phyloP scores from a whole-genome alignment of 2,113 vertebrate species.

The Epinephelus lanceolatus region DNA sequence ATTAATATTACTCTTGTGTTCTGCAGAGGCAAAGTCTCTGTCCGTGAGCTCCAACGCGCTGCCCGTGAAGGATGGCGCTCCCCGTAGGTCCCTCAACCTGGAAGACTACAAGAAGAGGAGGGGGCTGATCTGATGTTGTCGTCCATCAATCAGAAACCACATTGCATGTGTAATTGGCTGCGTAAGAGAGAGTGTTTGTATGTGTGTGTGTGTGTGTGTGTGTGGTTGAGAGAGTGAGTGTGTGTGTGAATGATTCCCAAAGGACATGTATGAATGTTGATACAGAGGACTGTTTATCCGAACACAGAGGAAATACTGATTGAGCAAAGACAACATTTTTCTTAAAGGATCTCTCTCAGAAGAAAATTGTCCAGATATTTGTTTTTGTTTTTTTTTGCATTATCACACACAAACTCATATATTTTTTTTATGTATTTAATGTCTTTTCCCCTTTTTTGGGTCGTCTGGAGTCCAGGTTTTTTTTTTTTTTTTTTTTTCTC shows the following conservation, averaged over 20 bases:
- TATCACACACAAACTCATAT: slow-evolving; percentile 68
- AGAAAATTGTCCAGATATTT: slow-evolving; percentile 65
- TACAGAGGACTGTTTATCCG: slow-evolving; percentile 75
- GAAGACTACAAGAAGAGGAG: slow-evolving; percentile 99
- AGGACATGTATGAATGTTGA: slow-evolving; percentile 63
- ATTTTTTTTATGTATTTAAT: slow-evolving; percentile 74
- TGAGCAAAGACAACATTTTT: slow-evolving; percentile 61
- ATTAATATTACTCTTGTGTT: slow-evolving; percentile 1
- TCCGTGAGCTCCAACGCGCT: slow-evolving; percentile 96
- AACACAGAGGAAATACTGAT: slow-evolving; percentile 80
- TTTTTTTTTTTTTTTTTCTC: slow-evolving; percentile 1
- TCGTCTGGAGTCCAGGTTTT: slow-evolving; percentile 56
- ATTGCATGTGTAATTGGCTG: slow-evolving; percentile 64
- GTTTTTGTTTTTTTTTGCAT: slow-evolving; percentile 55
- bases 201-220: slow-evolving; percentile 34
- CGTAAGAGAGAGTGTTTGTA: not conserved
- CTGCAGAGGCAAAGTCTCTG: slow-evolving; percentile 95
- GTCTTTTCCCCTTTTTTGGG: slow-evolving; percentile 52
- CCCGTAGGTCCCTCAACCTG: slow-evolving; percentile 95
- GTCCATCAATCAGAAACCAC: slow-evolving; percentile 50
- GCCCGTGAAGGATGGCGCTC: slow-evolving; percentile 97
- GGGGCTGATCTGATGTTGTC: slow-evolving; percentile 92
- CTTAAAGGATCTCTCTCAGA: slow-evolving; percentile 73
- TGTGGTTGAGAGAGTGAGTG: slow-evolving; percentile 18
- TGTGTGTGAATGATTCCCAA: slow-evolving; percentile 23